Conservation (phyloP, 2,888 invertebrate species). For the Morpho achilles region DNA sequence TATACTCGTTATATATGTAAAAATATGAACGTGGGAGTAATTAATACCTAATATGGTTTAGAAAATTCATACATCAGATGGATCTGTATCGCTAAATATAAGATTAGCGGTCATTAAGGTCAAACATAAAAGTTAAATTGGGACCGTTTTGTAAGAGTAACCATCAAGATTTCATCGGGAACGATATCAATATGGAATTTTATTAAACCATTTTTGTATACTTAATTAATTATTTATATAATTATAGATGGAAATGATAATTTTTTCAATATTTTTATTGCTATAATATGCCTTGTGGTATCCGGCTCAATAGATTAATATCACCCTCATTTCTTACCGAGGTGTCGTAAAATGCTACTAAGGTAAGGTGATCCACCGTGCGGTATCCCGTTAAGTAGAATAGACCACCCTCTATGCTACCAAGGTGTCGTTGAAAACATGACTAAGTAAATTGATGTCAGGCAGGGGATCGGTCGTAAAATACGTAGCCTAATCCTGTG, state of each 20-base stretch:
- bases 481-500: too few relatives aligned
- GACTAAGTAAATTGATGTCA: too few relatives aligned
- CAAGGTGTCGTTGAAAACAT: too few relatives aligned
- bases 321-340: too few relatives aligned
- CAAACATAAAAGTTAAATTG: conserved; percentile 20
- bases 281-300: too few relatives aligned
- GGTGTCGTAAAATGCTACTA: too few relatives aligned
- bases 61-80: conserved; percentile 7
- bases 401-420: too few relatives aligned
- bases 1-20: conserved; percentile 24
- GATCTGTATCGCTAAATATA: conserved; percentile 8
- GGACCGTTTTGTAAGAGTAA: conserved; percentile 16
- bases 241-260: not conserved
- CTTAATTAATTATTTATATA: conserved; percentile 8
- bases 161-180: conserved; percentile 12
- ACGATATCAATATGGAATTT: conserved; percentile 2
- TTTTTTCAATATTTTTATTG: conserved; percentile 2
- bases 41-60: conserved; percentile 22
- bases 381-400: too few relatives aligned
- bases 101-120: conserved; percentile 16
- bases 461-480: too few relatives aligned
- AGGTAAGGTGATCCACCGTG: too few relatives aligned
- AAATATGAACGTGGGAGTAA: conserved; percentile 23
- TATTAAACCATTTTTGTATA: conserved; percentile 8
- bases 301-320: too few relatives aligned